These are phyloP conservation scores for Pelobates cultripes DNA, from an alignment of 2,797 vertebrate genomes.

Conservation along the genomic window DNA sequence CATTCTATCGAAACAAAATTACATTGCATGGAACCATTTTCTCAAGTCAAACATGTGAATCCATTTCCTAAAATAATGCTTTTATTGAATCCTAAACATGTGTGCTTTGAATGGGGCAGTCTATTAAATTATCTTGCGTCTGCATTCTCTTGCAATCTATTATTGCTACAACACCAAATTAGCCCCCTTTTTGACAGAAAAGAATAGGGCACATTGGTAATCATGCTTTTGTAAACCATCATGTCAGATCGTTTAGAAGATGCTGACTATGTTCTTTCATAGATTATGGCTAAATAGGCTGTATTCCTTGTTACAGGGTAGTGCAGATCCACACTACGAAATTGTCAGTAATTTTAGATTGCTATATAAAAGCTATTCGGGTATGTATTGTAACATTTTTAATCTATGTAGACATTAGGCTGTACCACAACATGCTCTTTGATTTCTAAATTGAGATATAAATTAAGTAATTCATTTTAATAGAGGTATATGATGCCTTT, in stretches of 20 bases:
- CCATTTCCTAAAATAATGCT: background rate
- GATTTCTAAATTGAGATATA: background rate
- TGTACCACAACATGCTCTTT: background rate
- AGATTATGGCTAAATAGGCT: background rate
- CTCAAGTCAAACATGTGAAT: background rate
- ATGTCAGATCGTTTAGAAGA: background rate
- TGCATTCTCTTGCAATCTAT: background rate
- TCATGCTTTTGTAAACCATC: background rate
- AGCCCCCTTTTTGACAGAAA: background rate
- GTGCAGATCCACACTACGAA: background rate
- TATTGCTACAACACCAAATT: background rate
- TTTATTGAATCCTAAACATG: background rate
- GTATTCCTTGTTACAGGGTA: background rate
- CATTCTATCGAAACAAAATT: background rate
- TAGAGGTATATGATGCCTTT: background rate
- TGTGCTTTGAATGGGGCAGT: background rate
- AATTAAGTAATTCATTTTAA: background rate
- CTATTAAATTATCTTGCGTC: background rate
- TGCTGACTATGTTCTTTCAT: background rate
- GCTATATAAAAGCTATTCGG: background rate
- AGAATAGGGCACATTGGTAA: background rate
- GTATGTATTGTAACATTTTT: background rate
- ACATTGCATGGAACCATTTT: background rate
- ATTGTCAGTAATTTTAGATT: background rate
- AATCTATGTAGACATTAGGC: background rate